Evolutionary conservation across 2,797 vertebrate genomes (phyloP).

Genomic region (Anguilla anguilla): DNA sequence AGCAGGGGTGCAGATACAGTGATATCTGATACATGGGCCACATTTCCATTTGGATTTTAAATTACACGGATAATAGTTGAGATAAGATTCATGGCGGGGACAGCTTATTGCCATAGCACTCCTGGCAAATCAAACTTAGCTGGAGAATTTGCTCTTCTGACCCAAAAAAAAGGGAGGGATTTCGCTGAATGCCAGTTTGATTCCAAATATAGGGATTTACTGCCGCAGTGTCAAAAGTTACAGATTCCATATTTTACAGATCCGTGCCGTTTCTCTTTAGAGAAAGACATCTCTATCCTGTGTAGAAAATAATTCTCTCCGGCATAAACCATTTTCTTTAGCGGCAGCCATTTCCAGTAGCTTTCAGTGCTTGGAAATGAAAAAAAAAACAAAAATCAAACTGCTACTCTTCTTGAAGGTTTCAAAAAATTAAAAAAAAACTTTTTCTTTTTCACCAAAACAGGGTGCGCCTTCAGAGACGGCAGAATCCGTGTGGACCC

Average conservation of each 20-base stretch:
- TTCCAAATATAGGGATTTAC: not conserved
- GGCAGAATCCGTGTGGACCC: conserved; percentile 20
- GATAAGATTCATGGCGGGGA: not conserved
- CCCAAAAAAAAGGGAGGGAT: not conserved
- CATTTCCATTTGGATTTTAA: not conserved
- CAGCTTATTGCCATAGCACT: not conserved
- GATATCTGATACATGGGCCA: not conserved
- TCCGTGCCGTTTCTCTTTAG: not conserved
- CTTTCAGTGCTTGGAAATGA: not conserved
- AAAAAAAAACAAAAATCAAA: not conserved
- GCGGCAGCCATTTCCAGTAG: not conserved
- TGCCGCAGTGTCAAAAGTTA: not conserved
- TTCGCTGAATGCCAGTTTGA: conserved; percentile 1
- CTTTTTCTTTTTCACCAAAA: not conserved
- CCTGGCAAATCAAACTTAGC: not conserved
- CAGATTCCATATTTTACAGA: not conserved
- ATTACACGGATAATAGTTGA: not conserved
- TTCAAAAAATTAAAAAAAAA: not conserved
- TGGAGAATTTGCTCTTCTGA: not conserved
- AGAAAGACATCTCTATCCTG: not conserved
- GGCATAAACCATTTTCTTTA: not conserved
- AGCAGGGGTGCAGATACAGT: not conserved
- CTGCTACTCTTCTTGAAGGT: not conserved
- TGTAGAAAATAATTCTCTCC: not conserved
- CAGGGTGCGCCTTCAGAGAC: not conserved